phyloP scores from a whole-genome alignment of 1,140 invertebrate species.

The Psilanteris sp. region DNA sequence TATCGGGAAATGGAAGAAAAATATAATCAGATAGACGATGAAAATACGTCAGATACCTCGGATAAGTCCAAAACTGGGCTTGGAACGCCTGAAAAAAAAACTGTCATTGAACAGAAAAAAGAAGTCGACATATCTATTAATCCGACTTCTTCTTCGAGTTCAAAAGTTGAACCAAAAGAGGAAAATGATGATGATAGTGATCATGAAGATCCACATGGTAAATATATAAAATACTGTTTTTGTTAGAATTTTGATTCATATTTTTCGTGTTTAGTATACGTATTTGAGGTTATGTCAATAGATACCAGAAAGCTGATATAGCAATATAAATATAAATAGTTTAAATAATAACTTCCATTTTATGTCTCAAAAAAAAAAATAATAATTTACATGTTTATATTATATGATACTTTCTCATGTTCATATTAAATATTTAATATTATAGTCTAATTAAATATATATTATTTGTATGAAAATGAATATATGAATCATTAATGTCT shows the following conservation, averaged over 20 bases:
- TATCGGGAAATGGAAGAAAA: conserved; percentile 86
- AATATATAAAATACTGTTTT: conserved; percentile 17
- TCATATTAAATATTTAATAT: too few relatives aligned
- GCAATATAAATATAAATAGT: neutral
- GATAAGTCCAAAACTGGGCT: conserved; percentile 82
- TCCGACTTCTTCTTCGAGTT: conserved; percentile 61
- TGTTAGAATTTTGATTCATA: conserved; percentile 43
- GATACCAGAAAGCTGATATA: too few relatives aligned
- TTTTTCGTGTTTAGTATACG: conserved; percentile 3
- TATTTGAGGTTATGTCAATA: conserved; percentile 56
- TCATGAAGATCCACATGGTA: conserved; percentile 78
- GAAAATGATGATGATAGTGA: conserved; percentile 78
- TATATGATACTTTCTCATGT: too few relatives aligned
- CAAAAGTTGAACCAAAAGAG: conserved; percentile 74
- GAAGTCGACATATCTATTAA: conserved; percentile 67
- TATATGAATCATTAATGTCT: too few relatives aligned
- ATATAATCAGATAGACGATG: conserved; percentile 83
- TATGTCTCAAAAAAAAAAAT: too few relatives aligned
- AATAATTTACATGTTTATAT: too few relatives aligned
- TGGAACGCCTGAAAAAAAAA: conserved; percentile 79
- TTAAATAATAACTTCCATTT: too few relatives aligned
- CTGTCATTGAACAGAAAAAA: conserved; percentile 73
- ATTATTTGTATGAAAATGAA: too few relatives aligned
- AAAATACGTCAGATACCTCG: conserved; percentile 83
- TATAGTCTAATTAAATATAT: too few relatives aligned